Base-by-base conservation (phyloP, 2,888 invertebrate species). In the Mimachlamys varia region DNA sequence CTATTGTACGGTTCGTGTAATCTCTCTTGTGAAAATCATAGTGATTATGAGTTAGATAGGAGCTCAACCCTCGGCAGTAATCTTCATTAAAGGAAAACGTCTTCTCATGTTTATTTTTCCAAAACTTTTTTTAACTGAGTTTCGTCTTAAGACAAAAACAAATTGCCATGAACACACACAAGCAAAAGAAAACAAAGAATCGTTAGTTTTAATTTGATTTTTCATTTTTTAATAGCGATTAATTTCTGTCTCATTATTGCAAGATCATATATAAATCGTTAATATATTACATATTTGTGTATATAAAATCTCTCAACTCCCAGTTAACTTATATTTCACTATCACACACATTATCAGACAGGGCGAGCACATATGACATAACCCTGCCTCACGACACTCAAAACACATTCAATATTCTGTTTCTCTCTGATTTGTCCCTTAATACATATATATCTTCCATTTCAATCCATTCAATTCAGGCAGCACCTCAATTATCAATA, bases 221-320 rank as follows among this genome's bases (percentile, higher is more conserved):
- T 76, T 76, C 12, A 76, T 33, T 13, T 76, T 76, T 76, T 33
- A 27, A 76, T 76, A 33, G 76, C 76, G 76, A n/a, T 76, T 33
- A 76, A 76, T 17, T 76, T 76, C 58, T 17, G 58, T 58, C 19
- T 27, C 76, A 76, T 76, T 76, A 76, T 76, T 76, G 76, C 76
- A 76, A 33, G 22, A 10, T 62, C 33, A 33, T 7, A 76, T 76
- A 27, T 76, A 76, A 22, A 76, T 27, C 76, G 33, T 76, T 76
- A 76, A 76, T 33, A 76, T 58, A 58, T 58, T 58, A 76, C 33
- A 76, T 76, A 76, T 76, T 62, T 62, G 27, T 27, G 33, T 33
- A 76, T 33, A 76, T 76, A 27, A 76, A 15, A 27, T 22, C 58
- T 58, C 58, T 19, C 19, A 58, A 22, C 58, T 58, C n/a, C 22